Conservation (phyloP, 2,113 vertebrate species). For the Cebidichthys violaceus region DNA sequence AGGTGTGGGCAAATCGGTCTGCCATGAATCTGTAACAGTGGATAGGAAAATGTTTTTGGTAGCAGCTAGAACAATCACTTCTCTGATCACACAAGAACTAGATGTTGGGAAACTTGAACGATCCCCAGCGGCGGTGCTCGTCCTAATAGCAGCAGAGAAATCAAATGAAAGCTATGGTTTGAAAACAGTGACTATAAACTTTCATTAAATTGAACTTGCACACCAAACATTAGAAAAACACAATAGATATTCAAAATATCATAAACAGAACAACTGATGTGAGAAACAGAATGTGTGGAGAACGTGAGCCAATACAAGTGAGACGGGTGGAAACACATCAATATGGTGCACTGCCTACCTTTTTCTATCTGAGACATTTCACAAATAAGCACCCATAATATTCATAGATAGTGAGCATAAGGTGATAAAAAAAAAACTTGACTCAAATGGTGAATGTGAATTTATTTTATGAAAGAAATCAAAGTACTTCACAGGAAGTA, state of each 20-base stretch:
- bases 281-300: neutral
- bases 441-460: neutral
- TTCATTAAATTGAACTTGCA: neutral
- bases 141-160: constrained; percentile 19
- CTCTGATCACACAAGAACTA: constrained; percentile 28
- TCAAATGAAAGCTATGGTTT: neutral
- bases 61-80: constrained; percentile 31
- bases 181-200: neutral
- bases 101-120: neutral
- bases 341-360: neutral
- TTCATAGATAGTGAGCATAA: neutral
- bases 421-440: neutral
- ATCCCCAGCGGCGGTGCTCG: neutral
- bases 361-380: neutral
- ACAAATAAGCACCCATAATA: neutral
- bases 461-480: neutral
- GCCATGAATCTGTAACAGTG: constrained; percentile 55
- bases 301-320: neutral
- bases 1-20: constrained; percentile 32
- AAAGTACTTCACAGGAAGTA: neutral
- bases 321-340: no score
- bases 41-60: constrained; percentile 51
- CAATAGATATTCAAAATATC: neutral
- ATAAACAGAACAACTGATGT: neutral
- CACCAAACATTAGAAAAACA: neutral